A percentile compares a stretch with the other conserved stretches of the same genome.
Evolutionary conservation across 2,113 vertebrate genomes (phyloP).

Genomic region (Microcebus tavaratra): DNA sequence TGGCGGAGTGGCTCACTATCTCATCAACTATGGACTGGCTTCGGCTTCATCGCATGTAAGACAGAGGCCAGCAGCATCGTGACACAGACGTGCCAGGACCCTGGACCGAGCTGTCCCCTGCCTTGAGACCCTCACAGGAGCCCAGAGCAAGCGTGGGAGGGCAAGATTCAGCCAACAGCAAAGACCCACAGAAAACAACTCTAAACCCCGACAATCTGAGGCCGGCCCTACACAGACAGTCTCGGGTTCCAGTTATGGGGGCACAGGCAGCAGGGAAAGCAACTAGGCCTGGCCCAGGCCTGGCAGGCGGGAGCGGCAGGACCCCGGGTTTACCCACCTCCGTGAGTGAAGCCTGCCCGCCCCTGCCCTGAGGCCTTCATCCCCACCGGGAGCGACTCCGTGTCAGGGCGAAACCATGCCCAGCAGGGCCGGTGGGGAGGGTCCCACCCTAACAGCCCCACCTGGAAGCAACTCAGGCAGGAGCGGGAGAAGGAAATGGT

Average conservation of each 20-base stretch:
- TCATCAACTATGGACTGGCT: not conserved
- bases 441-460: not conserved
- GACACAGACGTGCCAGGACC: not conserved
- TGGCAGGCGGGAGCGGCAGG: rapidly evolving
- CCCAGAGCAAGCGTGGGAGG: not conserved
- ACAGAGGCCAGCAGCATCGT: not conserved
- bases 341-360: too few relatives aligned
- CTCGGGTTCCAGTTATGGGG: not conserved
- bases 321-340: not conserved
- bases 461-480: not conserved
- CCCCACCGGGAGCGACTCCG: rapidly evolving
- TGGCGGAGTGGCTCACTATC: not conserved
- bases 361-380: rapidly evolving
- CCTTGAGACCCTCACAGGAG: not conserved
- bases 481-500: not conserved
- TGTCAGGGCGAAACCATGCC: not conserved
- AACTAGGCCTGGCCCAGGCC: not conserved
- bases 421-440: not conserved
- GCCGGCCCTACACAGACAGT: not conserved
- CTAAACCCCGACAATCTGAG: not conserved
- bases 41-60: rapidly evolving
- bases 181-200: not conserved
- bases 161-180: not conserved
- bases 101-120: not conserved
- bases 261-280: not conserved